These are phyloP conservation scores for Poecile montanus DNA, from an alignment of 2,797 vertebrate species.

Conservation along the genomic window DNA sequence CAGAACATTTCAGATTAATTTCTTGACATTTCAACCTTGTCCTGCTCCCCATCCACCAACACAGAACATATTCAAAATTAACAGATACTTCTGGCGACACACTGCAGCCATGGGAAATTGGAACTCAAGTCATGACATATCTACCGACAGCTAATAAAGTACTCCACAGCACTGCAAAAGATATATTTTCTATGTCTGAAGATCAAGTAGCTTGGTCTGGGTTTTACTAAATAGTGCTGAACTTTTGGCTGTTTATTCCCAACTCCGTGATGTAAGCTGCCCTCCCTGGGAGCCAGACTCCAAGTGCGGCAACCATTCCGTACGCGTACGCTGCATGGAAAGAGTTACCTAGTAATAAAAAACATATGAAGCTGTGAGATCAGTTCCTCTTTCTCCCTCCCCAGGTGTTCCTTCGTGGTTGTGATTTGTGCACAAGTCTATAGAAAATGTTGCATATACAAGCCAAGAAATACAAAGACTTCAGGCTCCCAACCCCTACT, in stretches of 20 bases:
- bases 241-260: slow-evolving; percentile 64
- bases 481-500: slow-evolving; percentile 4
- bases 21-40: slow-evolving; percentile 52
- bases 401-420: slow-evolving; percentile 54
- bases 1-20: slow-evolving; percentile 54
- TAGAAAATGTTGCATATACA: slow-evolving; percentile 34
- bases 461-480: slow-evolving; percentile 54
- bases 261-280: slow-evolving; percentile 56
- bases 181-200: slow-evolving; percentile 54
- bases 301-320: not conserved
- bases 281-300: slow-evolving; percentile 50
- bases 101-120: slow-evolving; percentile 45
- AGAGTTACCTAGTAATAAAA: slow-evolving; percentile 65
- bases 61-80: slow-evolving; percentile 44
- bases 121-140: slow-evolving; percentile 44
- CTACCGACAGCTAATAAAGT: slow-evolving; percentile 67
- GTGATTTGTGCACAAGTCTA: slow-evolving; percentile 50
- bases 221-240: slow-evolving; percentile 44
- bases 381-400: slow-evolving; percentile 41
- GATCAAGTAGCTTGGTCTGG: slow-evolving; percentile 54
- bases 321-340: slow-evolving; percentile 10
- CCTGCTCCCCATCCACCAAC: slow-evolving; percentile 51
- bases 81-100: slow-evolving; percentile 45
- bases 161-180: slow-evolving; percentile 42
- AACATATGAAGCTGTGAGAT: slow-evolving; percentile 60